These are phyloP conservation scores for Toxotes chatareus DNA, from an alignment of 2,113 vertebrate genomes.

Conservation along the genomic window DNA sequence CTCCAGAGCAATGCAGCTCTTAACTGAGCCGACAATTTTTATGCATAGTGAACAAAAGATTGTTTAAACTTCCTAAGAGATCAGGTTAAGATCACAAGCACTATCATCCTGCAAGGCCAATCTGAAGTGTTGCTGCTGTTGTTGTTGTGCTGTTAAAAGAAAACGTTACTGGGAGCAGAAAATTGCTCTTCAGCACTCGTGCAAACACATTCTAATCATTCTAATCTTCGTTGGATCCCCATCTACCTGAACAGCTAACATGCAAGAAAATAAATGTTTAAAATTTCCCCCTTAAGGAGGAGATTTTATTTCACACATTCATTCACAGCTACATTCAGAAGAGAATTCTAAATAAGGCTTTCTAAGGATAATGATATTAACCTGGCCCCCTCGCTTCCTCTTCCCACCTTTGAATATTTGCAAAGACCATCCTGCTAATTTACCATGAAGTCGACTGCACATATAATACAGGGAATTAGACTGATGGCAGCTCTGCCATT, in stretches of 20 bases:
- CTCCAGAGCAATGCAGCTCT: background rate
- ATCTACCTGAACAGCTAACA: slow-evolving; percentile 55
- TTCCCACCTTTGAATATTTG: slow-evolving; percentile 39
- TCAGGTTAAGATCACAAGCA: no score
- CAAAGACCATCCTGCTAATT: slow-evolving; percentile 42
- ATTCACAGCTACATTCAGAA: slow-evolving; percentile 46
- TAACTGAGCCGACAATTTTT: background rate
- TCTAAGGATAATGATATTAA: slow-evolving; percentile 62
- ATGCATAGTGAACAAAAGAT: background rate
- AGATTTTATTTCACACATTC: slow-evolving; percentile 40
- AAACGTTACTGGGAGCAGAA: background rate
- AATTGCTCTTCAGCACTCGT: slow-evolving; percentile 20
- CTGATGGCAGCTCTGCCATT: slow-evolving; percentile 6
- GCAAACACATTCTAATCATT: slow-evolving; percentile 38
- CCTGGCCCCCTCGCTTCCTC: slow-evolving; percentile 23
- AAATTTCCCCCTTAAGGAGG: slow-evolving; percentile 32
- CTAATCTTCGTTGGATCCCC: slow-evolving; percentile 19
- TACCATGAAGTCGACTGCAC: slow-evolving; percentile 32
- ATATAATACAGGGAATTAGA: slow-evolving; percentile 39
- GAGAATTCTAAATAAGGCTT: slow-evolving; percentile 55
- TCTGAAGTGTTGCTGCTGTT: background rate
- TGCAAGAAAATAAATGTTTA: slow-evolving; percentile 44
- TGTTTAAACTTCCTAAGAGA: background rate
- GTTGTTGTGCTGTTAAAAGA: slow-evolving; percentile 8
- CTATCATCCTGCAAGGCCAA: background rate